Conservation (phyloP, 2,888 invertebrate species). For the Linnaemya vulpina region DNA sequence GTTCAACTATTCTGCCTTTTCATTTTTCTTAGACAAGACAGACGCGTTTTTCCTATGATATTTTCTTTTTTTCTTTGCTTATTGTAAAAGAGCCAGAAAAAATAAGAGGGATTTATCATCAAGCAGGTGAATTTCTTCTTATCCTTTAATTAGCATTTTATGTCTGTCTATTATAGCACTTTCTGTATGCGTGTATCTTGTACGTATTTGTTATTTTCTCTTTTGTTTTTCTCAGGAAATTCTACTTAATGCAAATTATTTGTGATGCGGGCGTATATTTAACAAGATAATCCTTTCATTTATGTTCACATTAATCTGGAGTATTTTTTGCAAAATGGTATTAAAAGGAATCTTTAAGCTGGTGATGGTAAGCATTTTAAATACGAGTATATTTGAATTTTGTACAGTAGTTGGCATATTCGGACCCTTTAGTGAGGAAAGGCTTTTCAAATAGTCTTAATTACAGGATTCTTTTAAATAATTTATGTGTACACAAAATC, state of each 20-base stretch:
- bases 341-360: background rate
- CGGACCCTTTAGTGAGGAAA: background rate
- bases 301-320: slow-evolving; percentile 38
- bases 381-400: slow-evolving; percentile 1
- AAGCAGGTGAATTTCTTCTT: slow-evolving; percentile 60
- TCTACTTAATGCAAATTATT: slow-evolving; percentile 61
- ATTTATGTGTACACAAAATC: no score
- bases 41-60: slow-evolving; percentile 5
- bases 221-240: slow-evolving; percentile 43
- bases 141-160: slow-evolving; percentile 63
- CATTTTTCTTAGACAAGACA: slow-evolving; percentile 30
- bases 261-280: slow-evolving; percentile 63
- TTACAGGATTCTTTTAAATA: background rate
- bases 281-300: slow-evolving; percentile 65
- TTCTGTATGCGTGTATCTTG: background rate
- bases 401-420: background rate
- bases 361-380: background rate
- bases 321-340: slow-evolving; percentile 22
- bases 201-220: slow-evolving; percentile 8
- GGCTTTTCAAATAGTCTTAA: background rate
- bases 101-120: slow-evolving; percentile 42
- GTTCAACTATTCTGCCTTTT: slow-evolving; percentile 48
- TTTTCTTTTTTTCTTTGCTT: slow-evolving; percentile 7
- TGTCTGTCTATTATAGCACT: slow-evolving; percentile 20
- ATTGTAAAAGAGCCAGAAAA: background rate